Evolutionary conservation across 2,888 invertebrate species (phyloP).

Genomic region (Epinotia nisella): DNA sequence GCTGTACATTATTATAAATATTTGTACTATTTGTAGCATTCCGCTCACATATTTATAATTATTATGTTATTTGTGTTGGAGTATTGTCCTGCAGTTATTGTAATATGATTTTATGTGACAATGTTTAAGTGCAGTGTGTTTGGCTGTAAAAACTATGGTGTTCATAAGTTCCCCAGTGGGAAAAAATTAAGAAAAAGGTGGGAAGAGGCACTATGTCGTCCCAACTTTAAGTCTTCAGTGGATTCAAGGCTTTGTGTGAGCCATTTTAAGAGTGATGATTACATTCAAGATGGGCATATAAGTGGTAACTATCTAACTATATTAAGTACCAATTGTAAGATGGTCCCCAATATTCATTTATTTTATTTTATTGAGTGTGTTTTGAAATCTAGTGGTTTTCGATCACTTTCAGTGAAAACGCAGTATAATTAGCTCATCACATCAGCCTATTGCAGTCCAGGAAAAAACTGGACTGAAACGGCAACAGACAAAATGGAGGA

Average conservation of each 20-base stretch:
- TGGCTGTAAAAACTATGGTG: neutral
- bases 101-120: neutral
- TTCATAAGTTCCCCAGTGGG: neutral
- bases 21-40: neutral
- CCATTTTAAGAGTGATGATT: neutral
- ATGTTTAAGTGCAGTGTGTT: neutral
- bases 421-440: too few relatives aligned
- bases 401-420: too few relatives aligned
- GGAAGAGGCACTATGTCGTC: neutral
- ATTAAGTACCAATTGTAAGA: too few relatives aligned
- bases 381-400: too few relatives aligned
- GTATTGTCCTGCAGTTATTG: neutral
- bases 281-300: neutral
- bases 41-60: neutral
- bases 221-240: neutral
- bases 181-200: neutral
- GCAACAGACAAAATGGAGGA: too few relatives aligned
- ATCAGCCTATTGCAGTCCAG: too few relatives aligned
- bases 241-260: neutral
- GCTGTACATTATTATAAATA: neutral
- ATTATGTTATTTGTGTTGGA: neutral
- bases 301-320: neutral
- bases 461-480: too few relatives aligned
- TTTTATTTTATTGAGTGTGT: too few relatives aligned
- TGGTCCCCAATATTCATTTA: too few relatives aligned